These are phyloP conservation scores for Octodonta nipae DNA, from an alignment of 2,888 invertebrate species.

Conservation along the genomic window DNA sequence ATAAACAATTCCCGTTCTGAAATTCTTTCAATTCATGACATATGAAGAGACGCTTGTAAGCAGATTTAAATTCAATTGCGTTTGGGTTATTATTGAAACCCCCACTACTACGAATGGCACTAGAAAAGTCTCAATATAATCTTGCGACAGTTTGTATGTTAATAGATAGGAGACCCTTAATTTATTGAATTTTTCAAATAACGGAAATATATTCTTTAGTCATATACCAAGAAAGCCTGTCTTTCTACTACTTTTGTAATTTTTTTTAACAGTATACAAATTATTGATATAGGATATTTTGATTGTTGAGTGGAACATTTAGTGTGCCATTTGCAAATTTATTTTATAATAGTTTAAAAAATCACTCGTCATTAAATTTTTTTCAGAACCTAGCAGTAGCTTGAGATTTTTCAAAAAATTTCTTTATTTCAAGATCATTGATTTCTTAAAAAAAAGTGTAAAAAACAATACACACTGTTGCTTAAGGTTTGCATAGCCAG, in stretches of 20 bases:
- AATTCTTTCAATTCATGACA: background rate
- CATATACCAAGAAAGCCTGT: conserved; percentile 1
- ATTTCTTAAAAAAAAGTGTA: too few species aligned
- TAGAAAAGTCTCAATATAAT: conserved; percentile 1
- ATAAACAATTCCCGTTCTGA: background rate
- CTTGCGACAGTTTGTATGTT: conserved; percentile 1
- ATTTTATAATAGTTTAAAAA: background rate
- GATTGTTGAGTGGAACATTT: background rate
- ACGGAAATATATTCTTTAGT: background rate
- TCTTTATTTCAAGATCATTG: too few species aligned
- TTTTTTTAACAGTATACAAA: background rate
- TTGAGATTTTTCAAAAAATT: background rate
- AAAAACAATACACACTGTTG: conserved; percentile 1
- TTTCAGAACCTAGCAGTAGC: background rate
- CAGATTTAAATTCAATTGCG: too few species aligned
- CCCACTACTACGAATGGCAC: background rate
- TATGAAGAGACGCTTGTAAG: too few species aligned
- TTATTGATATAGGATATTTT: background rate
- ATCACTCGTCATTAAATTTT: background rate
- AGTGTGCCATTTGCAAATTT: background rate
- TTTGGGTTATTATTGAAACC: background rate
- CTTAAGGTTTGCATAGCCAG: background rate
- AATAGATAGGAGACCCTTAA: background rate
- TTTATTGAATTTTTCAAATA: background rate
- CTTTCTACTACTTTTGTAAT: background rate